Evolutionary conservation across 2,113 vertebrate species (phyloP).

Genomic region (Planiliza haematocheilus): DNA sequence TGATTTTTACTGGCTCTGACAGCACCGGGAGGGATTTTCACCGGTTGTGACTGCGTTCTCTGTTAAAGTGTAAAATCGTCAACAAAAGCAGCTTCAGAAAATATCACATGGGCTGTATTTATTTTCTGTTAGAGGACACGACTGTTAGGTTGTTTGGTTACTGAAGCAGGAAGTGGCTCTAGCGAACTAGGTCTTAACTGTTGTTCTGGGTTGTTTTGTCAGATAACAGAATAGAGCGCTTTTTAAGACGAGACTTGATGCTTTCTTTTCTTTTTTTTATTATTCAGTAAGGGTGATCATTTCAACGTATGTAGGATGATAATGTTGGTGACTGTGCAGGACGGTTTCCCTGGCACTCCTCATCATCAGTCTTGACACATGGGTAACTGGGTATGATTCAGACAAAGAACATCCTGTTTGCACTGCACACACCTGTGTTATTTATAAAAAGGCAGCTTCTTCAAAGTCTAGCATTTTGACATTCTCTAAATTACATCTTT

Average conservation of each 20-base stretch:
- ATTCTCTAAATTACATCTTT: too few relatives aligned
- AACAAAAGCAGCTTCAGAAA: conserved; percentile 8
- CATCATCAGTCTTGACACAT: too few relatives aligned
- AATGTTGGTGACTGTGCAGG: too few relatives aligned
- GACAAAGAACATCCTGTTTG: conserved; percentile 9
- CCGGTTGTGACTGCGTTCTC: background rate
- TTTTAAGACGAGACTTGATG: background rate
- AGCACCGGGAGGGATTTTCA: conserved; percentile 24
- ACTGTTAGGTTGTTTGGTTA: conserved; percentile 8
- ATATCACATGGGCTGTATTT: conserved; percentile 2
- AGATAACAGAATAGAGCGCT: background rate
- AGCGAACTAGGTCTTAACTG: background rate
- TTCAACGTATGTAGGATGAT: background rate
- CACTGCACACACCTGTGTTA: background rate
- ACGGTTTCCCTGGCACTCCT: too few relatives aligned
- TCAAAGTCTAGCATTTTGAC: background rate
- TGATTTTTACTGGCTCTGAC: conserved; percentile 36
- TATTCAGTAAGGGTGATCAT: background rate
- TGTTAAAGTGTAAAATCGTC: background rate
- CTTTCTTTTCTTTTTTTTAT: too few relatives aligned
- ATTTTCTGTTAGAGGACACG: conserved; percentile 11
- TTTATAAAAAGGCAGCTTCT: background rate
- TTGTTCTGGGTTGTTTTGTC: background rate
- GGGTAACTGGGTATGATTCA: too few relatives aligned
- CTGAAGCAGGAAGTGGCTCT: conserved; percentile 11